Conservation (phyloP, 2,797 vertebrate genomes). For the Myotis findleyi region DNA sequence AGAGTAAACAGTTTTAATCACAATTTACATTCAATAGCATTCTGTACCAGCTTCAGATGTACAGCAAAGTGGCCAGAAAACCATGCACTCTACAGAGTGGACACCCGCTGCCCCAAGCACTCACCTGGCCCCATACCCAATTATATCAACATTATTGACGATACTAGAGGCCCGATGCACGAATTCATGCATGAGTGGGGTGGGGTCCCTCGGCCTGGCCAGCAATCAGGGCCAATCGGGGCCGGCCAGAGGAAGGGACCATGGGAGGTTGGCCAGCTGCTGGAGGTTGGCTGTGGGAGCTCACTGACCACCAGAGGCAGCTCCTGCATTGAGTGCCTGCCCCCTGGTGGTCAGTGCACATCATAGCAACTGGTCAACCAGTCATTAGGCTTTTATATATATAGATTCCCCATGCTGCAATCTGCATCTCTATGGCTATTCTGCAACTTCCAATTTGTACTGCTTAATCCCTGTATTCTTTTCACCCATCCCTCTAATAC, state of each 20-base stretch:
- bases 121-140: not conserved
- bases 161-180: no score
- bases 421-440: not conserved
- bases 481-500: not conserved
- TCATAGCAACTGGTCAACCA: no score
- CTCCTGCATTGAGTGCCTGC: no score
- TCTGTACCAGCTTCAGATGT: not conserved
- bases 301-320: no score
- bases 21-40: not conserved
- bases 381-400: no score
- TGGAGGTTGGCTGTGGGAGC: no score
- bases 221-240: no score
- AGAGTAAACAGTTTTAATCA: not conserved
- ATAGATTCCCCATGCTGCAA: not conserved
- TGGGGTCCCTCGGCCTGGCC: no score
- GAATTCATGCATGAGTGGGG: no score
- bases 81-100: not conserved
- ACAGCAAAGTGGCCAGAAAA: not conserved
- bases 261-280: no score
- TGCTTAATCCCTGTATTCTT: not conserved
- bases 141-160: not conserved
- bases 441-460: not conserved
- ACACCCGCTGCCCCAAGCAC: not conserved
- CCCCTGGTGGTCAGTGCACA: no score
- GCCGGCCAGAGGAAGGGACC: no score